A percentile compares a stretch with the other conserved stretches of the same genome.
Evolutionary conservation across 2,888 invertebrate species (phyloP).

Genomic region (Oscheius sp.): DNA sequence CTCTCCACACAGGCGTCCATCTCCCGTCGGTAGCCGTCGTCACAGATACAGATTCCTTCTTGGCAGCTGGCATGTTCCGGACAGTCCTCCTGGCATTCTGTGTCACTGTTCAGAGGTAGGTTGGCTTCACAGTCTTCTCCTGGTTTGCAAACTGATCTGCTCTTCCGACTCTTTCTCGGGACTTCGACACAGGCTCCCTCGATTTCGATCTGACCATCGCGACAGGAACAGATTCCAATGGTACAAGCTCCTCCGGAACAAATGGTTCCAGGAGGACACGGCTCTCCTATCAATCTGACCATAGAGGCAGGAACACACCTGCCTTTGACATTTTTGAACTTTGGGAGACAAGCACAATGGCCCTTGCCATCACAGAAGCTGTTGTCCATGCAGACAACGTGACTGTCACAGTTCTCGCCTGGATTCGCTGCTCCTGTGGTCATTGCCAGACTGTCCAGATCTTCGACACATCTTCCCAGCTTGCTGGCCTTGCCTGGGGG

Average conservation of each 20-base stretch:
- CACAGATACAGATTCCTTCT: constrained; percentile 39
- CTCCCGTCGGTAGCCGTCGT: constrained; percentile 32
- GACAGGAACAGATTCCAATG: constrained; percentile 43
- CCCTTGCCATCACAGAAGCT: constrained; percentile 48
- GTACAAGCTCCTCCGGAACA: constrained; percentile 48
- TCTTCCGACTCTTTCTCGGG: background rate
- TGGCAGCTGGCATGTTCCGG: constrained; percentile 29
- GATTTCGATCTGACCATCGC: constrained; percentile 29
- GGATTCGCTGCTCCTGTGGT: constrained; percentile 39
- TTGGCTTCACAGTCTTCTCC: constrained; percentile 48
- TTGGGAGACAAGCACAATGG: constrained; percentile 41
- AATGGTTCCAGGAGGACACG: constrained; percentile 41
- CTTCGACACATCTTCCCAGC: constrained; percentile 30
- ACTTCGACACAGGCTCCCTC: constrained; percentile 42
- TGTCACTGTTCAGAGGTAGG: constrained; percentile 3
- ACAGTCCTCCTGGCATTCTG: constrained; percentile 30
- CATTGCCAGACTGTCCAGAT: constrained; percentile 11
- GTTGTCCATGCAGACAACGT: constrained; percentile 46
- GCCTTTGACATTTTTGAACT: constrained; percentile 40
- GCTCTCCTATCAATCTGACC: constrained; percentile 46
- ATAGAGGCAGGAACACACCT: constrained; percentile 49
- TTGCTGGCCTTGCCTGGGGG: constrained; percentile 33
- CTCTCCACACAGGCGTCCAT: constrained; percentile 18
- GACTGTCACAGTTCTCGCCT: constrained; percentile 48
- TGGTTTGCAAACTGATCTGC: constrained; percentile 38